Percentiles rank a stretch among this genome's conserved stretches.
Evolutionary conservation across 2,888 invertebrate species (phyloP).

Genomic region (Drepanosiphum platanoidis): DNA sequence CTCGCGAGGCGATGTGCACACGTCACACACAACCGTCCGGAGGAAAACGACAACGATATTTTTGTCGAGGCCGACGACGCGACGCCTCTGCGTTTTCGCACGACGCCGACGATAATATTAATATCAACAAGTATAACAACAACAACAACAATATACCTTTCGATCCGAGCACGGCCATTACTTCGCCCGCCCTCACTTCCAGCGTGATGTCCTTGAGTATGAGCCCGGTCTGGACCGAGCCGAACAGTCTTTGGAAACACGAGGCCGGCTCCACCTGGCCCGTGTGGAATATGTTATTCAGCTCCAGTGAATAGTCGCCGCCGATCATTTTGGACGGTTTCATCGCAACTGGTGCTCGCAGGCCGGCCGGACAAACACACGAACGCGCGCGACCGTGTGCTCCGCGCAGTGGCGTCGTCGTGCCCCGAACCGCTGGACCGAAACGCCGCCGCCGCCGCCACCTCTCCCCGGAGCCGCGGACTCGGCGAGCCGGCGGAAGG

Average conservation of each 20-base stretch:
- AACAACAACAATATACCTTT: too few species aligned
- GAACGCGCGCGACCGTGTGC: too few species aligned
- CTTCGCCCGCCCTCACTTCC: slow-evolving; percentile 90
- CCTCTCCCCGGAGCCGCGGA: too few species aligned
- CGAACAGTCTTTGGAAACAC: slow-evolving; percentile 78
- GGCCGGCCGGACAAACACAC: too few species aligned
- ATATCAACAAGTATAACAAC: too few species aligned
- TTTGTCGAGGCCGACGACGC: too few species aligned
- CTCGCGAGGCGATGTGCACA: too few species aligned
- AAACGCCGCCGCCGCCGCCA: slow-evolving; percentile 34
- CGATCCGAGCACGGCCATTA: slow-evolving; percentile 91
- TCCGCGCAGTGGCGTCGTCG: slow-evolving; percentile 43
- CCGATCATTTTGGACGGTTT: slow-evolving; percentile 67
- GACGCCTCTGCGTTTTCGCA: too few species aligned
- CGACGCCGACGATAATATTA: too few species aligned
- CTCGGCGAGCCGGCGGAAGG: slow-evolving; percentile 30
- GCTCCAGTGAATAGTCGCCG: slow-evolving; percentile 86
- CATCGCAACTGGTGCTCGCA: slow-evolving; percentile 58
- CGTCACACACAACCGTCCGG: too few species aligned
- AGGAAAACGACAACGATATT: too few species aligned
- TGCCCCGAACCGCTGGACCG: slow-evolving; percentile 61
- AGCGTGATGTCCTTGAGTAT: slow-evolving; percentile 93
- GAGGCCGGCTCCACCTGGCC: slow-evolving; percentile 87
- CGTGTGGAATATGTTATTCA: slow-evolving; percentile 88
- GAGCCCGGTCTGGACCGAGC: slow-evolving; percentile 82